Evolutionary conservation across 2,888 invertebrate genomes (phyloP).

Genomic region (Argyresthia albistria): DNA sequence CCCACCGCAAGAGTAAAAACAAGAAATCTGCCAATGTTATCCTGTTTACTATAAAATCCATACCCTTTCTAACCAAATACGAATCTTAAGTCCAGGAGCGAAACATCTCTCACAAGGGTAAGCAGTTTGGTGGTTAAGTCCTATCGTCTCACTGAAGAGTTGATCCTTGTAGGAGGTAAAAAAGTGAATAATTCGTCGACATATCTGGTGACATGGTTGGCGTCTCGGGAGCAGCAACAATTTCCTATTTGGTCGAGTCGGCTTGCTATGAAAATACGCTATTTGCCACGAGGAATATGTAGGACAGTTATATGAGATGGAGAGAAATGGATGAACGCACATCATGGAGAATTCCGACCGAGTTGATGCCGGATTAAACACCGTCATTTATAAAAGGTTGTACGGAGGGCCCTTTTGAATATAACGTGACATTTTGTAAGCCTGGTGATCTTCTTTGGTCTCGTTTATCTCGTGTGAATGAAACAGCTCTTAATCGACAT

Average conservation of each 20-base stretch:
- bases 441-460: too few species aligned
- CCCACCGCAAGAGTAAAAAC: constrained; percentile 52
- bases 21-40: constrained; percentile 35
- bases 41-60: constrained; percentile 12
- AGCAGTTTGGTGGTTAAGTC: constrained; percentile 20
- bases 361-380: not conserved
- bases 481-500: too few species aligned
- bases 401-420: too few species aligned
- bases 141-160: constrained; percentile 23
- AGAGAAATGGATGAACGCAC: not conserved
- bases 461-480: too few species aligned
- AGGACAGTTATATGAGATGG: not conserved
- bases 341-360: not conserved
- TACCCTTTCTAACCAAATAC: too few species aligned
- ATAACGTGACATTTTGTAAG: too few species aligned
- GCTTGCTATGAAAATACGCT: constrained; percentile 39
- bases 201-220: constrained; percentile 47
- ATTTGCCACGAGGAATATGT: constrained; percentile 38
- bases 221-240: constrained; percentile 50
- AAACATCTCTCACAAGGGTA: not conserved
- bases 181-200: constrained; percentile 58
- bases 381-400: not conserved
- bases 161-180: constrained; percentile 47
- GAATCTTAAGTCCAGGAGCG: too few species aligned
- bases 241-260: constrained; percentile 49